phyloP scores from a whole-genome alignment of 2,113 vertebrate genomes.

The Petromus typicus region DNA sequence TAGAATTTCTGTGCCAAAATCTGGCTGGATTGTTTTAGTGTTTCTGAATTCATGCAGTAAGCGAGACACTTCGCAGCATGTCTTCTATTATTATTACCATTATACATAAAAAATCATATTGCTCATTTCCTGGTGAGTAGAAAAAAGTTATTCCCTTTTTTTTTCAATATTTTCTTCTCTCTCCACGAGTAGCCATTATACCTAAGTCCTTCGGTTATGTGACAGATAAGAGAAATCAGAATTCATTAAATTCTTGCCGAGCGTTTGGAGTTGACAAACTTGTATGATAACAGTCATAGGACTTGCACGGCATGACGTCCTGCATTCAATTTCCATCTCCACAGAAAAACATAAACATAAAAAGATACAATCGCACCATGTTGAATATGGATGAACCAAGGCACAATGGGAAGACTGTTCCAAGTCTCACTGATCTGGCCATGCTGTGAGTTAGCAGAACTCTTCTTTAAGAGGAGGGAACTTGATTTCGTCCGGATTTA shows the following conservation, averaged over 20 bases:
- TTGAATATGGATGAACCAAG: neutral
- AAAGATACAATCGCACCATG: neutral
- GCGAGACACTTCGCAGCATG: neutral
- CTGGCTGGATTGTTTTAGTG: neutral
- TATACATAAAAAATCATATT: neutral
- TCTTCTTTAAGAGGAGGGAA: neutral
- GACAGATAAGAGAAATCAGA: neutral
- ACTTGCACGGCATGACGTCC: neutral
- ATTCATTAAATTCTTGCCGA: neutral
- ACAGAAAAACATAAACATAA: neutral
- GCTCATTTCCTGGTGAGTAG: neutral
- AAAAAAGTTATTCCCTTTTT: neutral
- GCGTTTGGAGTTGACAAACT: neutral
- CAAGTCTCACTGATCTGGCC: neutral
- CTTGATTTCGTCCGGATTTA: neutral
- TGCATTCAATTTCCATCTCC: neutral
- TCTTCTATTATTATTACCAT: neutral
- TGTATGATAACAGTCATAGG: neutral
- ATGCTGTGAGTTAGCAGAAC: neutral
- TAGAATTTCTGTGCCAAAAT: conserved; percentile 45
- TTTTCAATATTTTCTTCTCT: neutral
- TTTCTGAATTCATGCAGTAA: neutral
- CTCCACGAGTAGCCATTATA: neutral
- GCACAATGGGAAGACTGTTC: neutral
- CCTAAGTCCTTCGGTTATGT: neutral